Base-by-base conservation (phyloP, 2,888 invertebrate genomes). In the Dryomyza anilis region DNA sequence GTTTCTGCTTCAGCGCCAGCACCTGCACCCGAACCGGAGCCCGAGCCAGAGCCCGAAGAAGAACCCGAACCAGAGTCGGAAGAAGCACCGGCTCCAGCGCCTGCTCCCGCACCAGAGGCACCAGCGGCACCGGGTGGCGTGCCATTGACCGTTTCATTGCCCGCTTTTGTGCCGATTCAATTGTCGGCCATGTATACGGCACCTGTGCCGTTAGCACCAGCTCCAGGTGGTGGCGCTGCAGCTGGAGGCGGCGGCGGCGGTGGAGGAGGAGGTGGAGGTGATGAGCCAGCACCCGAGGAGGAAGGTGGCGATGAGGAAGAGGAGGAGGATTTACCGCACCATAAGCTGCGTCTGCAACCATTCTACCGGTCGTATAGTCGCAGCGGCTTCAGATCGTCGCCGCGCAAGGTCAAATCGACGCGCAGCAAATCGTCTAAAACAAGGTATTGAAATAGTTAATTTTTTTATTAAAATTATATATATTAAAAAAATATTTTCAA, bases 31-130 rank as follows among this genome's bases (percentile, higher is more conserved):
- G 76, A 76, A 56, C 69, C 80, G 0, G 76, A 74, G 16, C 74
- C 84, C 0, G 84, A 85, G 73, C 82, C 86, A 0, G 78, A 82
- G 63, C 76, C 85, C 0, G 81, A 84, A 70, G 77, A 85, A 0
- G 83, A 84, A 59, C 79, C 84, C 1, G 80, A 82, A 61, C n/a
- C 75, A 0, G 79, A 83, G 46, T 77, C 85, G 1, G 77, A 73
- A 69, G 30, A 59, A n/a, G n/a, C n/a, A n/a, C n/a, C n/a, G 0
- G 67, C 56, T 27, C 70, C 71, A 0, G 70, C 21, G 12, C 67
- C 67, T 1, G 70, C 65, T 0, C 69, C 72, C 6, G 68, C 64
- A n/a, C 66, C 70, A 0, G 70, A 64, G 7, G 58, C 67, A 10
- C 70, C 71, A 2, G 69, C 71, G 12, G 75, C 81, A 7, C 78